phyloP scores from a whole-genome alignment of 2,113 vertebrate species.

The Acinonyx jubatus region DNA sequence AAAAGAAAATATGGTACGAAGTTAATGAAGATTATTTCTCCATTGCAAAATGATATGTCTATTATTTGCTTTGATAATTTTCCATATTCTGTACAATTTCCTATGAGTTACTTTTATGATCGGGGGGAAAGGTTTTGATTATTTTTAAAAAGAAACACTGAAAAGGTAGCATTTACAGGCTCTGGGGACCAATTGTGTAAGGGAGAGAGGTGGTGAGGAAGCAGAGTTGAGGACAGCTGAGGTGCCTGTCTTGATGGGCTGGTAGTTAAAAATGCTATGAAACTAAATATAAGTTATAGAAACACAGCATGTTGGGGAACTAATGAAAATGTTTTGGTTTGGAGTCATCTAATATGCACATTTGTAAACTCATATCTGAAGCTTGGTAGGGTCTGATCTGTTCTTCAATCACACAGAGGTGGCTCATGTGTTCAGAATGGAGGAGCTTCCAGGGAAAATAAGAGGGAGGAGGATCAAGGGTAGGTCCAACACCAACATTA shows the following conservation, averaged over 20 bases:
- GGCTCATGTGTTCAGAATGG: background rate
- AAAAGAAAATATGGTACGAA: background rate
- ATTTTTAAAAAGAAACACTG: background rate
- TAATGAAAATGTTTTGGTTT: background rate
- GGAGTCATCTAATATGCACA: background rate
- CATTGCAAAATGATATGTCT: background rate
- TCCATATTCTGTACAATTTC: background rate
- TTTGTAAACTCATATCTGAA: background rate
- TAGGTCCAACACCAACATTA: background rate
- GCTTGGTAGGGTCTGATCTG: background rate
- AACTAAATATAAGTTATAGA: background rate
- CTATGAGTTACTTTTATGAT: background rate
- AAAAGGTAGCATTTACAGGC: background rate
- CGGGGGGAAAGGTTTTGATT: background rate
- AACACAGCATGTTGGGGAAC: background rate
- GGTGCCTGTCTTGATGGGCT: background rate
- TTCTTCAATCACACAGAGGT: background rate
- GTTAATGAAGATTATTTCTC: background rate
- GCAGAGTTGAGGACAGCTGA: background rate
- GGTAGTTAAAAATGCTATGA: background rate
- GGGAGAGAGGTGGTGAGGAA: background rate
- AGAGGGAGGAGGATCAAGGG: background rate
- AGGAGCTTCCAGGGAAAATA: background rate
- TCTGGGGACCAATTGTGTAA: too few species aligned
- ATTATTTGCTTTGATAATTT: background rate